Evolutionary conservation across 1,140 invertebrate genomes (phyloP).

Genomic region (Oppia nitens): DNA sequence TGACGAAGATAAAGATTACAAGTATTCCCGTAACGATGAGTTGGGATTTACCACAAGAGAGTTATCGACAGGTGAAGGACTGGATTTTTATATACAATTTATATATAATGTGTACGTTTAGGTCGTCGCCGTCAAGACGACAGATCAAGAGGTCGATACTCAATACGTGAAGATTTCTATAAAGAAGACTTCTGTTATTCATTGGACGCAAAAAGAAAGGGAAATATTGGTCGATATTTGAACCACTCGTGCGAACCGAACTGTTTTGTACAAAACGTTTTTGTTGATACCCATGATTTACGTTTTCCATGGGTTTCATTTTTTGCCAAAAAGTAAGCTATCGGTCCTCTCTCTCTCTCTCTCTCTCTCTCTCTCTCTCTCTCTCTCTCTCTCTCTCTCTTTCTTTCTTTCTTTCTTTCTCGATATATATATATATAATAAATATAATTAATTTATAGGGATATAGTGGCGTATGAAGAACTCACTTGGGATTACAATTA

Average conservation of each 20-base stretch:
- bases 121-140: too few species aligned
- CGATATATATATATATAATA: too few species aligned
- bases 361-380: constrained; percentile 3
- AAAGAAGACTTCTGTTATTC: constrained; percentile 24
- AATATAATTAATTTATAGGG: too few species aligned
- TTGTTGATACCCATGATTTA: constrained; percentile 74
- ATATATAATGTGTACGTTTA: background rate
- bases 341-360: background rate
- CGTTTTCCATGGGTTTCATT: constrained; percentile 70
- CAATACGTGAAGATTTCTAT: background rate
- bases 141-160: background rate
- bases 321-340: constrained; percentile 53
- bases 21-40: background rate
- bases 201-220: constrained; percentile 65
- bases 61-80: too few species aligned
- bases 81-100: too few species aligned
- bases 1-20: background rate
- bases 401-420: background rate
- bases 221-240: constrained; percentile 84
- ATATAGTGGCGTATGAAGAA: constrained; percentile 62
- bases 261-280: constrained; percentile 74
- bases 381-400: constrained; percentile 3
- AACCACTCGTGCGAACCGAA: constrained; percentile 94
- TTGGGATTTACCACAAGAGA: background rate
- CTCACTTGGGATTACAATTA: constrained; percentile 71